Base-by-base conservation (phyloP, 2,797 vertebrate genomes). In the Falco columbarius region DNA sequence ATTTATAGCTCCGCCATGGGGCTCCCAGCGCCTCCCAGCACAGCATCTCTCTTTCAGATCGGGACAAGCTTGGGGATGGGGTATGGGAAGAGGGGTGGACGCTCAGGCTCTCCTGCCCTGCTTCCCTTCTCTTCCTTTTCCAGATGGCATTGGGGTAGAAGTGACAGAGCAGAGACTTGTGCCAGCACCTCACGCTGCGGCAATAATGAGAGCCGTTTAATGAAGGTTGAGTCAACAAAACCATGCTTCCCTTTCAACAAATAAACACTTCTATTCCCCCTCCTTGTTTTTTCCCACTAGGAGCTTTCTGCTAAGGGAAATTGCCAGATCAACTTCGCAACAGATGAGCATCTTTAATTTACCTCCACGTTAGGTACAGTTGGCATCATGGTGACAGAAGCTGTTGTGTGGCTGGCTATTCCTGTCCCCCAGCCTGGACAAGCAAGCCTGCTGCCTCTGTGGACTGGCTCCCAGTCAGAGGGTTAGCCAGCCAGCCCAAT, bases 1-100 rank as follows among this genome's bases (percentile, higher is more conserved):
- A 98, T 97, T 98, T 97, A 98, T 93, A 77, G 90, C 79, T 72
- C 66, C 95, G 95, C 86, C 89, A 97, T 8, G 4, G 94, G 93
- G 93, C 93, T 95, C 34, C 80, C 8, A 5, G 96, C 94, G 61
- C 79, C 93, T 85, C 83, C 61, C 91, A 29, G 90, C 66, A 27
- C 89, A 73, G 84, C 38, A 1, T 68, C 74, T 87, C 85, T 66
- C 61, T 94, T 94, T 95, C 90, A 72, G 26, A 76, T 19, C 1
- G 1, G 93, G 95, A 49, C 56, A 81, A 74, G 92, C 63, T 68
- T 26, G 4, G 81, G 51, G 30, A 20, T 38, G 51, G 81, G 58
- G 13, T 32, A 16, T 34, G 82, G 66, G 75, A 46, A 49, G 23
- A 86, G 67, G 42, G 44, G 29, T 1, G 5, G 72, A 17, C 0